These are phyloP conservation scores for Camponotus floridanus DNA, from an alignment of 1,140 invertebrate genomes.

Conservation along the genomic window DNA sequence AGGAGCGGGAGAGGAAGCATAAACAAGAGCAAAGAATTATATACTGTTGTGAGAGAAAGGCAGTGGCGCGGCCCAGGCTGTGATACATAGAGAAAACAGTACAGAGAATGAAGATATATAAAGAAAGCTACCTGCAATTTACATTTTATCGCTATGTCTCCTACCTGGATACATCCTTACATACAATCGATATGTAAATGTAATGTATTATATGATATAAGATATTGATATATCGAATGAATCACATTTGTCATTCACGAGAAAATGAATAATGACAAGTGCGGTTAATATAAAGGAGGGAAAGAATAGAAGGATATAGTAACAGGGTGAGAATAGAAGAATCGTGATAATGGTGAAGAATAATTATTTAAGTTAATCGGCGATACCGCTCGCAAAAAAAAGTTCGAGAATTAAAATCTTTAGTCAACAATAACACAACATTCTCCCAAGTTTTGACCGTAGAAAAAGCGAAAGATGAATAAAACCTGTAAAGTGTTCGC, in stretches of 20 bases:
- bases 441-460: slow-evolving; percentile 19
- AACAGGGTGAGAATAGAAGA: not conserved
- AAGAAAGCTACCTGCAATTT: slow-evolving; percentile 83
- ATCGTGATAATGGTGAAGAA: slow-evolving; percentile 20
- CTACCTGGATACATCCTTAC: slow-evolving; percentile 80
- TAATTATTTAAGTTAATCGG: slow-evolving; percentile 36
- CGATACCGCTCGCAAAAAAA: slow-evolving; percentile 1
- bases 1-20: not conserved
- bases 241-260: slow-evolving; percentile 35
- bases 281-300: slow-evolving; percentile 7
- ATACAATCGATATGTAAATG: slow-evolving; percentile 84
- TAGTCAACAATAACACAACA: slow-evolving; percentile 40
- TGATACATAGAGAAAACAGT: slow-evolving; percentile 85
- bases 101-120: slow-evolving; percentile 84
- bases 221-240: slow-evolving; percentile 52
- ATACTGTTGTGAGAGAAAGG: slow-evolving; percentile 70
- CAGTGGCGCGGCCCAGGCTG: slow-evolving; percentile 86
- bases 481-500: slow-evolving; percentile 65
- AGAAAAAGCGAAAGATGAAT: slow-evolving; percentile 20
- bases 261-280: slow-evolving; percentile 10
- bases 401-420: slow-evolving; percentile 34
- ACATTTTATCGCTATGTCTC: slow-evolving; percentile 82
- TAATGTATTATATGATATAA: slow-evolving; percentile 82
- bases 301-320: slow-evolving; percentile 1
- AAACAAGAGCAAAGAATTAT: slow-evolving; percentile 31